Percentiles rank a stretch among this genome's conserved stretches.
Evolutionary conservation across 2,888 invertebrate species (phyloP).

Genomic region (Drymonia ruficornis): DNA sequence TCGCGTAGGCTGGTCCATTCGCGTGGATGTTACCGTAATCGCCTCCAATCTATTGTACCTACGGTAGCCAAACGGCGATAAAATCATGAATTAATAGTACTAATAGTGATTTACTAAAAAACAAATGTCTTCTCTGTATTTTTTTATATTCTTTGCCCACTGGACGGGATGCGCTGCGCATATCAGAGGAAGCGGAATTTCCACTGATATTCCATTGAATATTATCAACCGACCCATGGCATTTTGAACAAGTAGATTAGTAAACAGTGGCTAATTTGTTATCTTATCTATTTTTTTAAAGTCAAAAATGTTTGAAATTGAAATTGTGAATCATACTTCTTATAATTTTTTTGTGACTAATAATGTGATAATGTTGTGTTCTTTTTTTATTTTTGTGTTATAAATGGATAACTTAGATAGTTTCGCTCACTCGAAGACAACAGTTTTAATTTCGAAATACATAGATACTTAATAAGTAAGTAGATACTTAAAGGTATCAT

Average conservation of each 20-base stretch:
- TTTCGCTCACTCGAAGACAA: too few species aligned
- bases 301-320: slow-evolving; percentile 7
- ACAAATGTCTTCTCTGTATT: slow-evolving; percentile 15
- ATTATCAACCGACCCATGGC: slow-evolving; percentile 53
- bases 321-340: slow-evolving; percentile 16
- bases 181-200: slow-evolving; percentile 72
- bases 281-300: slow-evolving; percentile 52
- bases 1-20: too few species aligned
- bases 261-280: slow-evolving; percentile 35
- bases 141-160: slow-evolving; percentile 50
- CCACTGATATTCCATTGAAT: slow-evolving; percentile 66
- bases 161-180: slow-evolving; percentile 60
- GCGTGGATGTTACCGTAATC: too few species aligned
- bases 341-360: slow-evolving; percentile 3
- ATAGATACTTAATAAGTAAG: too few species aligned
- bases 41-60: too few species aligned
- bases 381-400: too few species aligned
- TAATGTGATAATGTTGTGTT: not conserved
- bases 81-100: too few species aligned
- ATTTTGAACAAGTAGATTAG: slow-evolving; percentile 64
- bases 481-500: too few species aligned
- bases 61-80: too few species aligned
- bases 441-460: too few species aligned
- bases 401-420: too few species aligned
- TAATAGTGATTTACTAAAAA: too few species aligned